These are phyloP conservation scores for Monomorium pharaonis DNA, from an alignment of 1,140 invertebrate genomes.

Conservation along the genomic window DNA sequence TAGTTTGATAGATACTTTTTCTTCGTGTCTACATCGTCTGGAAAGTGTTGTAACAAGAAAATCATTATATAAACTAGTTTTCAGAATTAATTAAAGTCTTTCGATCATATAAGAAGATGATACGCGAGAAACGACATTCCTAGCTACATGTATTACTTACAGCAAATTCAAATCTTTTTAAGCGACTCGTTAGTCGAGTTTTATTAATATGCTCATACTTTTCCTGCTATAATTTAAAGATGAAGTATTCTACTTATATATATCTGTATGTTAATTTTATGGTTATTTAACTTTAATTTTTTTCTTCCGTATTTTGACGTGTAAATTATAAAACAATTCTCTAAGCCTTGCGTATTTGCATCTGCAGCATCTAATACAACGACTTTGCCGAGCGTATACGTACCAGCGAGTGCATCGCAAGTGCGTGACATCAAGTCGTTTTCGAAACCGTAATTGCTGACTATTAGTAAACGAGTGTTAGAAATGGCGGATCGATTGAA, in stretches of 20 bases:
- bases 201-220: background rate
- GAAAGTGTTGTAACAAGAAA: background rate
- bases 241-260: background rate
- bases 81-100: conserved; percentile 1
- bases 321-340: background rate
- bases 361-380: background rate
- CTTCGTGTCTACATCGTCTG: background rate
- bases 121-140: background rate
- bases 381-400: background rate
- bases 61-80: background rate
- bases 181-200: background rate
- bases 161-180: background rate
- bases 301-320: background rate
- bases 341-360: background rate
- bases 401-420: background rate
- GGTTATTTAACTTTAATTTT: background rate
- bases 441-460: conserved; percentile 27
- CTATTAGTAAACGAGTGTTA: conserved; percentile 55
- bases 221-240: background rate
- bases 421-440: conserved; percentile 49
- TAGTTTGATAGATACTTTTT: background rate
- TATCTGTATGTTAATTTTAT: background rate
- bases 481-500: conserved; percentile 36
- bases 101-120: background rate
- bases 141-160: background rate